These are phyloP conservation scores for Syndactyla subalaris DNA, from an alignment of 2,797 vertebrate species.

Conservation along the genomic window DNA sequence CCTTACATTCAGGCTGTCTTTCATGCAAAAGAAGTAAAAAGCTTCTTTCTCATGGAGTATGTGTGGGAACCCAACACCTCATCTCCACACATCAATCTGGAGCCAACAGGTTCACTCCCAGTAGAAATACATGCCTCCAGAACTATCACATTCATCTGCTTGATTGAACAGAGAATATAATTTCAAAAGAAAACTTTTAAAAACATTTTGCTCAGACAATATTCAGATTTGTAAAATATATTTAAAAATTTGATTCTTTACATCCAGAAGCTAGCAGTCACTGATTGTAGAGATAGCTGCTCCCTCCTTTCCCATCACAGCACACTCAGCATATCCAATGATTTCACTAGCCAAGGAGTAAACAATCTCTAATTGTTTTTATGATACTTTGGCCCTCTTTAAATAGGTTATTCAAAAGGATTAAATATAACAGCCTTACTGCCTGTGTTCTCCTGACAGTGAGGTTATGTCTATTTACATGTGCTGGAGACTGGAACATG, in stretches of 20 bases:
- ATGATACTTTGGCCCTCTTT: background rate
- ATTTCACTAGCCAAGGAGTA: background rate
- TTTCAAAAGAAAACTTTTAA: conserved; percentile 21
- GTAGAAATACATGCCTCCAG: background rate
- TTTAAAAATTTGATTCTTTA: background rate
- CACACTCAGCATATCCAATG: background rate
- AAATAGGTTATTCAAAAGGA: conserved; percentile 50
- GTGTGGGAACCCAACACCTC: background rate
- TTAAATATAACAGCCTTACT: conserved; percentile 26
- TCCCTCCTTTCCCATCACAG: background rate
- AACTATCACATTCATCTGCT: background rate
- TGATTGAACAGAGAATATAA: background rate
- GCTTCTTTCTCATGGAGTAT: background rate
- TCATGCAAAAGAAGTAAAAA: background rate
- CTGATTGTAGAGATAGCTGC: background rate
- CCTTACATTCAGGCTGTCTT: background rate
- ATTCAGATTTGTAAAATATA: background rate
- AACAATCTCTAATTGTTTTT: conserved; percentile 21
- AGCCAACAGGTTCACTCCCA: background rate
- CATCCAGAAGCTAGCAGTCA: background rate
- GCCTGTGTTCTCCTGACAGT: conserved; percentile 22
- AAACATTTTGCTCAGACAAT: background rate
- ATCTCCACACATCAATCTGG: background rate
- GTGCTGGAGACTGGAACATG: conserved; percentile 2
- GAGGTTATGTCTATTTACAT: conserved; percentile 48